Evolutionary conservation across 35 echinoderm and acorn worm genomes (phyloP).

Genomic region (Lytechinus variegatus): DNA sequence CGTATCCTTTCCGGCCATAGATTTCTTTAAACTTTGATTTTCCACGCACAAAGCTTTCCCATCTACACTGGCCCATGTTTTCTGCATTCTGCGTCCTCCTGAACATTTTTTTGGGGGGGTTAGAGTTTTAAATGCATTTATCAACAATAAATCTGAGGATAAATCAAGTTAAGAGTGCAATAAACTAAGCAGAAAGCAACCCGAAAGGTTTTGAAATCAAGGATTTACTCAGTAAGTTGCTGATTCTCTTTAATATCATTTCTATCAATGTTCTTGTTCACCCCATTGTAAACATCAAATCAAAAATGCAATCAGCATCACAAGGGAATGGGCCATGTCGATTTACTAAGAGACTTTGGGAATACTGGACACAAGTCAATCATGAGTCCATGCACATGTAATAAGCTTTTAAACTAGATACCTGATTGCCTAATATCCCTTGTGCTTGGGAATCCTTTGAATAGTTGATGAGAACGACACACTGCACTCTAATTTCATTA

Average conservation of each 20-base stretch:
- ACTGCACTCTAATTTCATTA: not conserved
- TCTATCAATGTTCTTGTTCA: not conserved
- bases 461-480: not conserved
- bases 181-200: not conserved
- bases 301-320: not conserved
- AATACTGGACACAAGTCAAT: not conserved
- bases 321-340: not conserved
- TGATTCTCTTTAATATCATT: not conserved
- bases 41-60: not conserved
- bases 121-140: too few species aligned
- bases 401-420: slow-evolving; percentile 5
- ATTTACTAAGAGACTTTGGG: not conserved
- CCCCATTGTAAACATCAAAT: not conserved
- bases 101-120: too few species aligned
- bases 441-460: not conserved
- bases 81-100: too few species aligned
- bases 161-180: not conserved
- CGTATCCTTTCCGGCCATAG: not conserved
- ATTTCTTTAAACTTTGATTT: not conserved
- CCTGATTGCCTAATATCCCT: not conserved
- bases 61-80: not conserved
- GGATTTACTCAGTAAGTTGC: not conserved
- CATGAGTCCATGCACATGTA: not conserved
- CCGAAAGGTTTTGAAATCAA: not conserved
- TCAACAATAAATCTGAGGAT: not conserved